Conservation (phyloP, 2,797 vertebrate genomes). For the Peromyscus aztecus region DNA sequence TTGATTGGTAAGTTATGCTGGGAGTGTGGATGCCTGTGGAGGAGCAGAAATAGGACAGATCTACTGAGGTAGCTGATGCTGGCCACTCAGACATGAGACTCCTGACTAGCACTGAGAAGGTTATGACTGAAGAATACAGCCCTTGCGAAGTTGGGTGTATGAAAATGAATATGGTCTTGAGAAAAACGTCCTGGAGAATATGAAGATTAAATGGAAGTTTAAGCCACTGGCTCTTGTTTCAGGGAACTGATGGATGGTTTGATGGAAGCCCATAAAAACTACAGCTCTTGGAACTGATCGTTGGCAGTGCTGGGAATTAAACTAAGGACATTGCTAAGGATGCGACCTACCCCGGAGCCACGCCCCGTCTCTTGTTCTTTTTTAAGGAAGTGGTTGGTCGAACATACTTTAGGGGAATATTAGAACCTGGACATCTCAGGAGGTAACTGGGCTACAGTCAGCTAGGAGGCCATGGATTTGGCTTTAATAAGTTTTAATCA, state of each 20-base stretch:
- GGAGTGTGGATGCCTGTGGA: background rate
- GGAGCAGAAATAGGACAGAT: background rate
- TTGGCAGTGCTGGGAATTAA: background rate
- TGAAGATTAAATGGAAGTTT: background rate
- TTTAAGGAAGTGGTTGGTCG: background rate
- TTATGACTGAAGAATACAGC: background rate
- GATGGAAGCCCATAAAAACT: background rate
- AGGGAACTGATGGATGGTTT: background rate
- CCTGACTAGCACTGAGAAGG: background rate
- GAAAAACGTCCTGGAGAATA: background rate
- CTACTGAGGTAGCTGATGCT: background rate
- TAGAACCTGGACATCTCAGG: slow-evolving; percentile 6
- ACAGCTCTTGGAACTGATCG: background rate
- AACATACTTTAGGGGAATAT: background rate
- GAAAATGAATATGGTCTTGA: background rate
- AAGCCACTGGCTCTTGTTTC: background rate
- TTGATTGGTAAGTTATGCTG: background rate
- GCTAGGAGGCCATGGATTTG: background rate
- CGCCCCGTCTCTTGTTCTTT: background rate
- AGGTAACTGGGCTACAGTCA: background rate
- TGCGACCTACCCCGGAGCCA: background rate
- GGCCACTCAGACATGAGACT: background rate
- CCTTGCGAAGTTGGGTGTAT: background rate
- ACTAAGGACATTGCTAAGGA: background rate
- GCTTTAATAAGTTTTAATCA: background rate